Percentiles rank a stretch among this genome's conserved stretches.
These are phyloP conservation scores for Nannoperca obscura DNA, from an alignment of 2,797 vertebrate genomes.

Conservation along the genomic window DNA sequence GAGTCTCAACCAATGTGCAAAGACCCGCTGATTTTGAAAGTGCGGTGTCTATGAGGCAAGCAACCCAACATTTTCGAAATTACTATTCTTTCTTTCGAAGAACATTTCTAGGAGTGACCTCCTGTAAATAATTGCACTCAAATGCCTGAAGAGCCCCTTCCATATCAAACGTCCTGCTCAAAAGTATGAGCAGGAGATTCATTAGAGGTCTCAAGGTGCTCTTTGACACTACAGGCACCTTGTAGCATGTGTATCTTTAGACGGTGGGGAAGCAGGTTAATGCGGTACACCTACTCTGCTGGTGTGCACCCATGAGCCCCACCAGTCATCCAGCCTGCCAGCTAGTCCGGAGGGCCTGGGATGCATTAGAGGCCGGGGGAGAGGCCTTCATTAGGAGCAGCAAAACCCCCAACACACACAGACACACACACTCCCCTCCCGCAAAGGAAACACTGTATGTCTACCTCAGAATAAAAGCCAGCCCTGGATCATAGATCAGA, in stretches of 20 bases:
- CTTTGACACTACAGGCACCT: conserved; percentile 21
- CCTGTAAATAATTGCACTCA: neutral
- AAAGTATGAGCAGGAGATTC: conserved; percentile 4
- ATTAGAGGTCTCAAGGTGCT: conserved; percentile 37
- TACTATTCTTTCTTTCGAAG: neutral
- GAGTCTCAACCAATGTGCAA: conserved; percentile 12
- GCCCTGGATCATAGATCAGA: conserved; percentile 80
- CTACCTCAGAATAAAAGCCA: conserved; percentile 81
- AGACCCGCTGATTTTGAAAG: neutral
- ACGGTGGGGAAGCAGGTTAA: conserved; percentile 9
- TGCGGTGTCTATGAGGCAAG: conserved; percentile 1
- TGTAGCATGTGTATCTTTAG: conserved; percentile 10
- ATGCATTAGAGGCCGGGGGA: conserved; percentile 79
- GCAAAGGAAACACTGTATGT: conserved; percentile 81
- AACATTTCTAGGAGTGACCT: neutral
- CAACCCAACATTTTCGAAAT: neutral
- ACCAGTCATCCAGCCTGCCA: conserved; percentile 57
- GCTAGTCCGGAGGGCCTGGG: conserved; percentile 74
- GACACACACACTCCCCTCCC: conserved; percentile 39
- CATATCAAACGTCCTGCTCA: conserved; percentile 5
- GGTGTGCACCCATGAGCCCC: conserved; percentile 32
- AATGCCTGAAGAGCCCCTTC: neutral
- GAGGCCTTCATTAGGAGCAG: conserved; percentile 73
- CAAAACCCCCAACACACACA: conserved; percentile 22
- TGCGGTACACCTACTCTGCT: conserved; percentile 25